Evolutionary conservation across 2,113 vertebrate genomes (phyloP), one percentile per base, ranked within the genome.

Genomic region (Syngnathoides biaculeatus): DNA sequence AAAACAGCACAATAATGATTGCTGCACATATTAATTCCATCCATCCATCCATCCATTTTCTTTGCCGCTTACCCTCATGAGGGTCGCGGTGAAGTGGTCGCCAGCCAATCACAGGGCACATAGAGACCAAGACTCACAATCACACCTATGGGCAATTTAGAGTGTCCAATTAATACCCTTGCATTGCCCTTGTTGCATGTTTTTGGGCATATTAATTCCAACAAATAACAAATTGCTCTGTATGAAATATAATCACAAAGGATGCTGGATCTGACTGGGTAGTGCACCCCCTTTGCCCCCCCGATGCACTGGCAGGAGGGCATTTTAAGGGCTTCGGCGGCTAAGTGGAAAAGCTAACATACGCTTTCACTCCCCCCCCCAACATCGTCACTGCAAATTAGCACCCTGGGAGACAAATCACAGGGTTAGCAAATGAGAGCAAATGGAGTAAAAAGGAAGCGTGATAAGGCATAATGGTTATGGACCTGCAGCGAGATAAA

Each of bases 321-420:
- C 22, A 26, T 26, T 57, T 57, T 8, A 15, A 13, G 26, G 55
- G 7, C 27, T 19, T 55, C 81, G 81, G 78, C 82, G 85, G 85
- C 84, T 86, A 83, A 89, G 86, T 87, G 86, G 78, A 86, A 89
- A 88, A 82, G 77, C 81, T 81, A 86, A 88, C 86, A 89, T 88
- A 84, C 87, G 83, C 86, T 84, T 75, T 86, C 72, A 67, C 38
- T 68, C 65, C 58, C 67, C 68, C 55, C 62, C 22, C 30, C 30
- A 82, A 87, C 82, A 75, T 73, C 70, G 73, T 74, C 82, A 53
- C 72, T 43, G 63, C 81, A 80, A 86, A 87, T 88, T 71, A 82
- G 73, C 76, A 78, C 79, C 73, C 77, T 70, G 72, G 79, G 80
- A 84, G 73, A 77, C 65, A 84, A 84, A 77, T 74, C 56, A 68